Evolutionary conservation across 1,140 invertebrate species (phyloP), one percentile per base, ranked within the genome.

Genomic region (Drosophila tsacasi): DNA sequence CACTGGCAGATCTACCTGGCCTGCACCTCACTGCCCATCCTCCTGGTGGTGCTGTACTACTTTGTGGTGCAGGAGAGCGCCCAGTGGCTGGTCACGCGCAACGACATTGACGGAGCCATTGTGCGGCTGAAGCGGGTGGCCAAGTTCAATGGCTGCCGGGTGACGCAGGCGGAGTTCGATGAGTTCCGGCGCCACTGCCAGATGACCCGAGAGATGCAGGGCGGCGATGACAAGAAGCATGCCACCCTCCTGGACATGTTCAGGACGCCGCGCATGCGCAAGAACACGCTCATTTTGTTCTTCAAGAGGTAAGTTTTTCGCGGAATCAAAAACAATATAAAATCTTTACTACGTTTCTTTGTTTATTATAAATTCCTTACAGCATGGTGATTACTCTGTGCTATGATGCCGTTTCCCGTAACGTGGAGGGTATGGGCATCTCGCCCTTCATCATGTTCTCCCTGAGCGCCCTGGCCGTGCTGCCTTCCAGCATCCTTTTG

Each of bases 341-440:
- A 3, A 19, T 3, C 3, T 30, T 50, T 12, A 30, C 15, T 27
- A 5, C 17, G 8, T 9, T 47, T 2, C 46, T 12, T 39, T 65
- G 10, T 35, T 35, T 35, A 35, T 52, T 39, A 0, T 49, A 19
- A 10, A 25, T 39, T 55, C 19, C 27, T 8, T 3, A 32, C 27
- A 52, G 94, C 47, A 95, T 95, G 94, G 93, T 95, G 1, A 93
- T 95, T 57, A 95, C 94, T 2, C 83, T 96, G 8, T 95, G 95
- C 78, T 95, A 95, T 77, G 95, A 96, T 82, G 95, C 95, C 0
- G 95, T 95, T 37, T 95, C 95, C 1, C 92, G 95, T 30, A 95
- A 95, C 79, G 94, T 95, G 10, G 94, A 94, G 66, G 94, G 95
- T 62, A 92, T 95, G 59, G 94, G 94, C 37, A 93, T 94, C 17